phyloP scores from a whole-genome alignment of 2,888 invertebrate species.

The Petrolisthes cinctipes region DNA sequence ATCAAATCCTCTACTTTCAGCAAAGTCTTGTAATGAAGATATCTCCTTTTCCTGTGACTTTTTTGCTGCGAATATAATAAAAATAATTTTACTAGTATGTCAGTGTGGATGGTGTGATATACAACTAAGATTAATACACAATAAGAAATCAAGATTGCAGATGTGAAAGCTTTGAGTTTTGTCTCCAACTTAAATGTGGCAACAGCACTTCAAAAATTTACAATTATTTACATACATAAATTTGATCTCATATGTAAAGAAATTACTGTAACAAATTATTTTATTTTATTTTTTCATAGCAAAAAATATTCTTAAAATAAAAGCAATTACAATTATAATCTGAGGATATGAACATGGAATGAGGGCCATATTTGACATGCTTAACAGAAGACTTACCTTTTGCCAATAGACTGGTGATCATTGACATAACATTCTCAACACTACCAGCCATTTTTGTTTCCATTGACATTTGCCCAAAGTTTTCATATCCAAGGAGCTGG shows the following conservation, averaged over 20 bases:
- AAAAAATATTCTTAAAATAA: neutral
- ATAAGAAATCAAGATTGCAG: too few relatives aligned
- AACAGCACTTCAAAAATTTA: too few relatives aligned
- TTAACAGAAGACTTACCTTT: conserved; percentile 70
- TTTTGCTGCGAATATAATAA: conserved; percentile 72
- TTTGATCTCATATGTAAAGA: too few relatives aligned
- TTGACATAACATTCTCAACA: conserved; percentile 80
- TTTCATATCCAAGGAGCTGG: conserved; percentile 81
- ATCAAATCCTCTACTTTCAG: conserved; percentile 79
- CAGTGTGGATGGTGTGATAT: too few relatives aligned
- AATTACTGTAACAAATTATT: too few relatives aligned
- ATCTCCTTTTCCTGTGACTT: conserved; percentile 84
- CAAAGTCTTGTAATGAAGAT: conserved; percentile 79
- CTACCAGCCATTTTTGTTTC: conserved; percentile 92
- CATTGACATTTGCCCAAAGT: conserved; percentile 89
- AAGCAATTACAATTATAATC: neutral
- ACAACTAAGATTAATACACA: too few relatives aligned
- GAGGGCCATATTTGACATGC: neutral
- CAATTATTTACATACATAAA: too few relatives aligned
- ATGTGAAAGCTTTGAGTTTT: too few relatives aligned
- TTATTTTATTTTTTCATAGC: too few relatives aligned
- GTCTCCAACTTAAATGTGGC: too few relatives aligned
- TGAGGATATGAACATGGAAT: neutral
- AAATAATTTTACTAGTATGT: neutral
- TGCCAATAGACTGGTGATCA: conserved; percentile 78